Evolutionary conservation across 2,113 vertebrate species (phyloP).

Genomic region (Eulemur macaco): DNA sequence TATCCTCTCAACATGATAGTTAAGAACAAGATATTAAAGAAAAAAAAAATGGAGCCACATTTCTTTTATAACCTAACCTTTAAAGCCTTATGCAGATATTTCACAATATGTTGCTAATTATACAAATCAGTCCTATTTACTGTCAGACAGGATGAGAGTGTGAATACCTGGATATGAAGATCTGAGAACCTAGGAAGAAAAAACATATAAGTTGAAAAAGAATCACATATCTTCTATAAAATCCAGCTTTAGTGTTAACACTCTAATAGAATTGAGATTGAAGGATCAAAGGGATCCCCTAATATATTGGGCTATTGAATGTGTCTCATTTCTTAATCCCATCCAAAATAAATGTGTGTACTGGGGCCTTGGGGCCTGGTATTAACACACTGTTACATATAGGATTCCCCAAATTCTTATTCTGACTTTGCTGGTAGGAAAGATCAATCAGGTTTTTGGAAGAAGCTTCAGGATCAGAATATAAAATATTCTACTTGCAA

Average conservation of each 20-base stretch:
- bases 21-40: neutral
- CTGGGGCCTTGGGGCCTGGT: neutral
- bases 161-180: neutral
- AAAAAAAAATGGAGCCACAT: neutral
- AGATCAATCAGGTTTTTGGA: neutral
- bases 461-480: neutral
- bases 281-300: neutral
- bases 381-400: neutral
- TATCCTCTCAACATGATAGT: neutral
- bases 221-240: neutral
- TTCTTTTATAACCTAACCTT: neutral
- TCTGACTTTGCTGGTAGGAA: neutral
- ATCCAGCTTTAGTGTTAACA: neutral
- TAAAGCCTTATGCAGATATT: neutral
- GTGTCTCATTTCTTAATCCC: neutral
- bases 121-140: neutral
- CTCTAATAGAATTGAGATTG: neutral
- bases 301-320: neutral
- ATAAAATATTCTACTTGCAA: neutral
- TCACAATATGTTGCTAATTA: neutral
- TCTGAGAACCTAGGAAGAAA: neutral
- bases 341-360: neutral
- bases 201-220: neutral
- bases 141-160: neutral
- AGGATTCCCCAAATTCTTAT: neutral